Percentiles rank a stretch among this genome's conserved stretches.
Conservation (phyloP, 1,140 invertebrate species). For the Philopotamus ludificatus region DNA sequence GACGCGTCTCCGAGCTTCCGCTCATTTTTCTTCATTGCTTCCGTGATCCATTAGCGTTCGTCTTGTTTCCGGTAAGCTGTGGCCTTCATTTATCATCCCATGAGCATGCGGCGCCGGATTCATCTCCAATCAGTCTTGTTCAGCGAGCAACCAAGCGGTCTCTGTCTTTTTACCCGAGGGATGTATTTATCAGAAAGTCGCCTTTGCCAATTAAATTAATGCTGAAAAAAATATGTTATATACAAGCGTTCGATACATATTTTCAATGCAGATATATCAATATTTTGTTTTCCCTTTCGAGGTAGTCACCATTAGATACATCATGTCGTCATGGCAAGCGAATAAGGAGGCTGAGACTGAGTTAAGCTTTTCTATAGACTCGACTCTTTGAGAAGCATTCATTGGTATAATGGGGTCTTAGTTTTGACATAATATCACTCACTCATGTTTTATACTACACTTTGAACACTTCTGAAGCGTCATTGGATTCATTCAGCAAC, state of each 20-base stretch:
- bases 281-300: no score
- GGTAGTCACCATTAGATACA: no score
- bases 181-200: background rate
- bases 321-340: no score
- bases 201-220: background rate
- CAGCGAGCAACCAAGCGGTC: background rate
- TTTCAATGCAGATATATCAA: no score
- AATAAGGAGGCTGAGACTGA: no score
- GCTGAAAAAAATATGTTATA: background rate
- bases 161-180: background rate
- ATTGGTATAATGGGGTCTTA: no score
- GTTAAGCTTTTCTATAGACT: no score
- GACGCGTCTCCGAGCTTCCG: constrained; percentile 24
- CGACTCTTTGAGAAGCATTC: no score
- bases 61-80: constrained; percentile 30
- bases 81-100: constrained; percentile 27
- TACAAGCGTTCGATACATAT: background rate
- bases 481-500: no score
- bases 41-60: constrained; percentile 34
- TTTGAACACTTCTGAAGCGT: no score
- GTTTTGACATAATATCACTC: no score
- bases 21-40: constrained; percentile 36
- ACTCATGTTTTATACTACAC: no score
- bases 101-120: constrained; percentile 22
- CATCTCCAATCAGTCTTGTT: constrained; percentile 28